Conservation (phyloP, 53 echinoderm and acorn worm genomes). For the Crossaster papposus region DNA sequence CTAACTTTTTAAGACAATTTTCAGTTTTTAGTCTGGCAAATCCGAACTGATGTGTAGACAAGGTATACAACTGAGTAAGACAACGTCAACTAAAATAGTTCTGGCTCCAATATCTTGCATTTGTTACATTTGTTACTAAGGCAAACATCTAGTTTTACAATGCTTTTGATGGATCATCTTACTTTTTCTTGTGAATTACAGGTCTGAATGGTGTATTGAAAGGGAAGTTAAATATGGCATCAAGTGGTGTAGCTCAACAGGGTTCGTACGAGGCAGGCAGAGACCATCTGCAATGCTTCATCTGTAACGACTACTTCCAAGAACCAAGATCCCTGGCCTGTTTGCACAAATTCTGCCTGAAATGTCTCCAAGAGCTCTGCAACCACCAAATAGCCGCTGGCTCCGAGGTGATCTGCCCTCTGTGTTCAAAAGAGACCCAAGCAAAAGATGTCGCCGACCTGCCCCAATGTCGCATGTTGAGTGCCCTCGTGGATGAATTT, state of each 20-base stretch:
- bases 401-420: neutral
- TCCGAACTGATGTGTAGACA: too few species aligned
- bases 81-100: too few species aligned
- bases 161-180: too few species aligned
- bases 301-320: neutral
- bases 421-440: slow-evolving; percentile 8
- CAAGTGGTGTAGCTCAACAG: neutral
- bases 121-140: too few species aligned
- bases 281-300: neutral
- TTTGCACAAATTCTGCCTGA: slow-evolving; percentile 7
- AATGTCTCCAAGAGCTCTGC: slow-evolving; percentile 6
- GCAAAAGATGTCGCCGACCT: neutral
- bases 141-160: too few species aligned
- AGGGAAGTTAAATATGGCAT: too few species aligned
- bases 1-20: too few species aligned
- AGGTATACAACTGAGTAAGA: too few species aligned
- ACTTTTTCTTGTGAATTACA: too few species aligned
- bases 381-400: neutral
- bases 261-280: neutral
- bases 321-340: slow-evolving; percentile 4
- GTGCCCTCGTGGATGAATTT: slow-evolving; percentile 14
- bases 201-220: too few species aligned
- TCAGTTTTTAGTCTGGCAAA: too few species aligned
- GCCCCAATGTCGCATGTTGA: neutral
- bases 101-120: too few species aligned